These are phyloP conservation scores for Notothenia coriiceps DNA, from an alignment of 2,113 vertebrate species.

Conservation along the genomic window DNA sequence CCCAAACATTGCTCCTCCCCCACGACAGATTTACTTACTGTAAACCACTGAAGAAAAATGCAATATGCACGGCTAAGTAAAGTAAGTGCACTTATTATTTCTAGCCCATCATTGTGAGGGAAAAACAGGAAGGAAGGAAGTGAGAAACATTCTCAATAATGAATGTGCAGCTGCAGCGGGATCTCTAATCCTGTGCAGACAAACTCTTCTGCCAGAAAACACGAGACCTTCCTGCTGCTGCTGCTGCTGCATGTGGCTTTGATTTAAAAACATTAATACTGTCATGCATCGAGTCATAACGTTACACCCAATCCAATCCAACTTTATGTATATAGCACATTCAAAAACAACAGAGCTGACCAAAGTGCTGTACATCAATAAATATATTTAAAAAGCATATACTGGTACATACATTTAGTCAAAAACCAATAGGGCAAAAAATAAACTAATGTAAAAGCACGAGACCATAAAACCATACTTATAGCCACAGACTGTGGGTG, in stretches of 20 bases:
- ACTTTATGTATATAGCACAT: too few species aligned
- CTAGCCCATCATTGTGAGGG: not conserved
- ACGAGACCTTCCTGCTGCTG: not conserved
- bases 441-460: too few species aligned
- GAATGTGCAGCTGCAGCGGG: conserved; percentile 7
- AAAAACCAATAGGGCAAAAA: too few species aligned
- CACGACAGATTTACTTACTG: not conserved
- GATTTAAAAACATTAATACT: not conserved
- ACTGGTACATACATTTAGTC: too few species aligned
- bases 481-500: too few species aligned
- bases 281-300: not conserved
- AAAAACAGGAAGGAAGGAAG: not conserved
- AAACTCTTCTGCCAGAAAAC: conserved; percentile 1
- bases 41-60: not conserved
- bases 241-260: conserved; percentile 17
- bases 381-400: too few species aligned
- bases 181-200: conserved; percentile 20
- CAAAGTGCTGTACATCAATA: too few species aligned
- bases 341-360: too few species aligned
- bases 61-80: not conserved
- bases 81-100: not conserved
- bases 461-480: too few species aligned
- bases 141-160: conserved; percentile 4
- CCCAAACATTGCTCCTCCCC: not conserved
- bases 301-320: not conserved